A percentile compares a stretch with the other conserved stretches of the same genome.
Evolutionary conservation across 2,888 invertebrate species (phyloP).

Genomic region (Caenorhabditis wallacei): DNA sequence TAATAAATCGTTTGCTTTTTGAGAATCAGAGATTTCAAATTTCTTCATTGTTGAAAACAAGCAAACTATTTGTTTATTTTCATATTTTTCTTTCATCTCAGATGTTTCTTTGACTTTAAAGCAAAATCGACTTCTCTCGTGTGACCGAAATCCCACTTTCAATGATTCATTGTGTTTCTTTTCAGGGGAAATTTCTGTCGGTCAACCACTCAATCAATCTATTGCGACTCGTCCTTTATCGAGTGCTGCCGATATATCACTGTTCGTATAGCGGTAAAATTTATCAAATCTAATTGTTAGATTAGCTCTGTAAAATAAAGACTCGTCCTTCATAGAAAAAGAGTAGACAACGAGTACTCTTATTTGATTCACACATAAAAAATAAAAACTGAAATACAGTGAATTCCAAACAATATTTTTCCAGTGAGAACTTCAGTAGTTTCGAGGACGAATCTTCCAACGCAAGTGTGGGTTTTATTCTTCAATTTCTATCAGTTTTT

Average conservation of each 20-base stretch:
- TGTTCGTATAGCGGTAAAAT: background rate
- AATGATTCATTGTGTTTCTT: background rate
- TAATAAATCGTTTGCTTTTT: conserved; percentile 8
- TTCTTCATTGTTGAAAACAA: background rate
- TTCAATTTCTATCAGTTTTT: background rate
- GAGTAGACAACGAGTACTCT: too few species aligned
- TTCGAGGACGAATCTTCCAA: background rate
- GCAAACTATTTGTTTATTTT: background rate
- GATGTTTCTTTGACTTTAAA: background rate
- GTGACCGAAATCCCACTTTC: background rate
- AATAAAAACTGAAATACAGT: too few species aligned
- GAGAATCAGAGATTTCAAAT: background rate
- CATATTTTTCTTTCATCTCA: background rate
- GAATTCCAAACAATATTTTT: conserved; percentile 14
- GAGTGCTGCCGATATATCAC: background rate
- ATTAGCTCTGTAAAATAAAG: too few species aligned
- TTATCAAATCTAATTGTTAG: background rate
- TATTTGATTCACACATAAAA: too few species aligned
- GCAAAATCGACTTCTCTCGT: too few species aligned
- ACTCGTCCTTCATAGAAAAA: too few species aligned
- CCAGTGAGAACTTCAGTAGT: conserved; percentile 31
- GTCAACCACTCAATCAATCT: background rate
- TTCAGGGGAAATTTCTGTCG: background rate
- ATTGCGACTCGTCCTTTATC: background rate
- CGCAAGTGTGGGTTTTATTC: conserved; percentile 21